Evolutionary conservation across 53 echinoderm and acorn worm genomes (phyloP).

Genomic region (Paracentrotus lividus): DNA sequence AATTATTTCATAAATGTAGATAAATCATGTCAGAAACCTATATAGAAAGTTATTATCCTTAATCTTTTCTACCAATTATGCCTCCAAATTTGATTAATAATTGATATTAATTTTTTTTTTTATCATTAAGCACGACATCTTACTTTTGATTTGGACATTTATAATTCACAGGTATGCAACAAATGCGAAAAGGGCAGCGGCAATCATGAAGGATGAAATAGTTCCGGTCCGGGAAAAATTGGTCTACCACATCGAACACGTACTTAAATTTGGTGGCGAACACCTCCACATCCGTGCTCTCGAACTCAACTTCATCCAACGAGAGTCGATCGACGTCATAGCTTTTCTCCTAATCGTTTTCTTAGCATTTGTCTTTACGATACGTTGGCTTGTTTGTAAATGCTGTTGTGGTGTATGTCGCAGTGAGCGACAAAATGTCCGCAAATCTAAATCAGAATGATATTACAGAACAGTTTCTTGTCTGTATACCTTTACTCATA

Average conservation of each 20-base stretch:
- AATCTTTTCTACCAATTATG: no score
- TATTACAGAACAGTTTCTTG: no score
- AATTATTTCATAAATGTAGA: no score
- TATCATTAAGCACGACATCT: no score
- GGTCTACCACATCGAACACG: slow-evolving; percentile 32
- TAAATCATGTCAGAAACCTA: no score
- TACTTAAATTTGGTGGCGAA: slow-evolving; percentile 39
- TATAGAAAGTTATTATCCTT: no score
- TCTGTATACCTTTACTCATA: no score
- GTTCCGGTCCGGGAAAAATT: not conserved
- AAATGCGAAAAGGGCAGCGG: slow-evolving; percentile 27
- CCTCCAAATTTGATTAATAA: no score
- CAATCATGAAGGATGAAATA: slow-evolving; percentile 38
- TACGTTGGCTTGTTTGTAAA: slow-evolving; percentile 9
- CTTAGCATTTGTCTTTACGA: not conserved
- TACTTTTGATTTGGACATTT: no score
- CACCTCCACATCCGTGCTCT: slow-evolving; percentile 6
- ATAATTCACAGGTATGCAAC: not conserved
- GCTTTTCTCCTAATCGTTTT: not conserved
- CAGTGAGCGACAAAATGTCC: not conserved
- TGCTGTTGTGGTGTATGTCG: slow-evolving; percentile 23
- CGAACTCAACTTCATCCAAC: slow-evolving; percentile 48
- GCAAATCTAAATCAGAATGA: slow-evolving; percentile 10
- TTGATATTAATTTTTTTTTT: no score
- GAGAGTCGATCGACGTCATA: slow-evolving; percentile 34